phyloP scores from a whole-genome alignment of 2,113 vertebrate genomes.

The Chloropsis hardwickii region DNA sequence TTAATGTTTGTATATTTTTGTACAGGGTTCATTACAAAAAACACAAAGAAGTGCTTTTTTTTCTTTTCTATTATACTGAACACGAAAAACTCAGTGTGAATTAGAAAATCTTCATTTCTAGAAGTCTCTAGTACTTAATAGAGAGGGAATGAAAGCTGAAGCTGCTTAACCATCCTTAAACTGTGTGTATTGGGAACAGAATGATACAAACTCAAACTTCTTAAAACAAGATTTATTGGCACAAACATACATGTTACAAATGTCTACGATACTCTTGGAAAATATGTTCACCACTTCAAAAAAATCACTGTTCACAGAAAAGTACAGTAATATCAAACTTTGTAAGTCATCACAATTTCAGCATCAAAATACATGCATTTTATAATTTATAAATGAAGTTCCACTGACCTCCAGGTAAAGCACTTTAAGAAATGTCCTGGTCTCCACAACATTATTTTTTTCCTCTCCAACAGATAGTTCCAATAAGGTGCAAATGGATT shows the following conservation, averaged over 20 bases:
- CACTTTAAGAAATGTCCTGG: constrained; percentile 44
- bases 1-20: background rate
- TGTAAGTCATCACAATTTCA: constrained; percentile 48
- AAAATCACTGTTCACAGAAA: constrained; percentile 47
- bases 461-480: background rate
- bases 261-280: constrained; percentile 33
- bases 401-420: constrained; percentile 63
- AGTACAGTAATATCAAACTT: constrained; percentile 48
- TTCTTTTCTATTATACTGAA: background rate
- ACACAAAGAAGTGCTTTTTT: background rate
- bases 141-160: background rate
- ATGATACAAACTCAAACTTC: background rate
- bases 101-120: background rate
- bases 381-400: constrained; percentile 37
- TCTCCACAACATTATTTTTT: constrained; percentile 3
- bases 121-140: background rate
- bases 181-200: background rate
- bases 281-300: constrained; percentile 52
- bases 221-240: constrained; percentile 70
- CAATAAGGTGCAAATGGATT: constrained; percentile 4
- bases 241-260: constrained; percentile 56
- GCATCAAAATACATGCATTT: constrained; percentile 67
- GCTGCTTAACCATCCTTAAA: background rate
- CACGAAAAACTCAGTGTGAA: background rate
- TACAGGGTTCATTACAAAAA: background rate